Base-by-base conservation (phyloP, 1,140 invertebrate species). In the Plodia interpunctella region DNA sequence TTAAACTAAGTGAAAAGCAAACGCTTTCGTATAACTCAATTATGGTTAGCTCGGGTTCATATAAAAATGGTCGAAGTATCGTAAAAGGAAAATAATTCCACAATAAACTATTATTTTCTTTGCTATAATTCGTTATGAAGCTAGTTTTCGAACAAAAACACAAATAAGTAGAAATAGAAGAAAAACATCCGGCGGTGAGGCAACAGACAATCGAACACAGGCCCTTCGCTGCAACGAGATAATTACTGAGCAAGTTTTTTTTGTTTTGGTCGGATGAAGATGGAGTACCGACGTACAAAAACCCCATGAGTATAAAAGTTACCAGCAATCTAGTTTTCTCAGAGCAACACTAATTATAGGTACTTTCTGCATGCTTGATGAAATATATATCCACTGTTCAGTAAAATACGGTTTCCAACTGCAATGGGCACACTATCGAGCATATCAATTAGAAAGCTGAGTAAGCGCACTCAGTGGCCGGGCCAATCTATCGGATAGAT, bases 141-240 rank as follows among this genome's bases (percentile, higher is more conserved):
- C 38, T 44, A 44, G 38, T 10, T 15, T 10, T 15, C 38, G 38
- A 44, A 6, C n/a, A 44, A 44, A 44, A 44, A 44, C 38, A 44
- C 38, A 58, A 74, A 61, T 61, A 74, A 76, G 78, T 75, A 77
- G 72, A 70, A 77, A 59, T 28, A 49, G 62, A 76, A 72, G 72
- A 72, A 78, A 74, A 78, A 78, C 79, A 82, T 84, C 81, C 83
- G 80, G 72, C 68, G 61, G 67, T 70, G 72, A 32, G 59, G 78
- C 73, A 82, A 84, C 81, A 83, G 81, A 82, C 80, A 82, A 81
- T 82, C 74, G 80, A 75, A 76, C 58, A 18, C 60, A 44, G 59
- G 71, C 70, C 70, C 69, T 68, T 72, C 73, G 61, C 61, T 65
- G 64, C 73, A 72, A 59, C 68, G 62, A 71, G 63, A 73, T 75